phyloP scores from a whole-genome alignment of 2,888 invertebrate species.

The Pristionchus japonicus region DNA sequence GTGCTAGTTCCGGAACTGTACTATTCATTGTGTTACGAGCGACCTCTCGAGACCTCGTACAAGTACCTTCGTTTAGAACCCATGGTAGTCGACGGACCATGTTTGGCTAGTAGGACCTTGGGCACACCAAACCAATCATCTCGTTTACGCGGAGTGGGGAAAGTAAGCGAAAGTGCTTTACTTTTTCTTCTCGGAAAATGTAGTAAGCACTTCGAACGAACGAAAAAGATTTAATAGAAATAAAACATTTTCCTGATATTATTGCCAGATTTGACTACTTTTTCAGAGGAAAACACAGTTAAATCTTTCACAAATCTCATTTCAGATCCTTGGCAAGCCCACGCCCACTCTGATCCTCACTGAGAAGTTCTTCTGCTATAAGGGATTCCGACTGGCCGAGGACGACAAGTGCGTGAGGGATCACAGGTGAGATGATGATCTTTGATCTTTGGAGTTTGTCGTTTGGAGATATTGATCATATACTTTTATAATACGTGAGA shows the following conservation, averaged over 20 bases:
- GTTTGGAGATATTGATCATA: neutral
- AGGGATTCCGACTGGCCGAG: conserved; percentile 45
- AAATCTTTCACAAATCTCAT: too few relatives aligned
- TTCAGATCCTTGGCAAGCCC: conserved; percentile 68
- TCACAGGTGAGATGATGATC: conserved; percentile 9
- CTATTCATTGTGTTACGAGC: neutral
- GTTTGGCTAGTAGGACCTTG: neutral
- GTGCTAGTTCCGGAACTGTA: neutral
- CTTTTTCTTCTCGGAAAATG: neutral
- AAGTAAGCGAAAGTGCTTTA: neutral
- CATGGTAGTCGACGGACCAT: neutral
- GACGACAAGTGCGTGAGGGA: conserved; percentile 40
- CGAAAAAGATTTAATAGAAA: too few relatives aligned
- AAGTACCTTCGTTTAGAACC: neutral
- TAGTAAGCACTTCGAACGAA: neutral
- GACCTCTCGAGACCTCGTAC: neutral
- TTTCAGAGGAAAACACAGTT: too few relatives aligned
- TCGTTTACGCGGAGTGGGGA: neutral
- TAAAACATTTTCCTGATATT: too few relatives aligned
- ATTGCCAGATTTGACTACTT: too few relatives aligned
- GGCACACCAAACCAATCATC: neutral
- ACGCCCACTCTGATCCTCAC: conserved; percentile 66
- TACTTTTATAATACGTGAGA: neutral
- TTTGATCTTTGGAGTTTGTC: neutral
- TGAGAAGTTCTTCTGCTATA: conserved; percentile 74